Conservation (phyloP, 2,888 invertebrate genomes). For the Habrosyne pyritoides region DNA sequence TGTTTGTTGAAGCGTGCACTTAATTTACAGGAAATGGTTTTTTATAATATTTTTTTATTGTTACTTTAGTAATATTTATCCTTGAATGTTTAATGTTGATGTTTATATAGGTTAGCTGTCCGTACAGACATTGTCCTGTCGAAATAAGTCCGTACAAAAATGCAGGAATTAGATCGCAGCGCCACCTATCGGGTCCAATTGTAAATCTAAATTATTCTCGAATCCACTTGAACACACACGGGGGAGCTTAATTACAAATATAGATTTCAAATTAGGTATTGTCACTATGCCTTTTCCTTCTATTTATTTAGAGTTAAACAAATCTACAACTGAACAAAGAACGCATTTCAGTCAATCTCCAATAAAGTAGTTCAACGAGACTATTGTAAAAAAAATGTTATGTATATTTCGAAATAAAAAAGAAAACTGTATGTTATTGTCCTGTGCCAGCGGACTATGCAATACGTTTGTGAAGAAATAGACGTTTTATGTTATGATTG, state of each 20-base stretch:
- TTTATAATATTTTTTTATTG: background rate
- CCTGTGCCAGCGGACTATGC: background rate
- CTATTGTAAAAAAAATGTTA: too few relatives aligned
- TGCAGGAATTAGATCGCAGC: too few relatives aligned
- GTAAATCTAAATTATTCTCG: too few relatives aligned
- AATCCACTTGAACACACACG: too few relatives aligned
- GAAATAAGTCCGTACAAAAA: too few relatives aligned
- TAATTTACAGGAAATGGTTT: conserved; percentile 1
- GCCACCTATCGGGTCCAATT: too few relatives aligned
- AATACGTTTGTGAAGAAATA: conserved; percentile 2
- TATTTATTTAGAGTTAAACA: too few relatives aligned
- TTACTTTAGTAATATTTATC: background rate
- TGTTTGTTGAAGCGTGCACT: conserved; percentile 3
- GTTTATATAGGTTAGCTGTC: too few relatives aligned
- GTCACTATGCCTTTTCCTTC: too few relatives aligned
- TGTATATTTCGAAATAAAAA: background rate
- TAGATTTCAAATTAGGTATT: too few relatives aligned
- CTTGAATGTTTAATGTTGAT: background rate
- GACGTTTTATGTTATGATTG: background rate
- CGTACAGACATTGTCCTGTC: too few relatives aligned
- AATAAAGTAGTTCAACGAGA: background rate
- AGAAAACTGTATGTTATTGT: background rate
- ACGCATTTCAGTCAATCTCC: background rate
- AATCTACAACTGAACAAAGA: background rate
- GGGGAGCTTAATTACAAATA: too few relatives aligned